phyloP scores from a whole-genome alignment of 2,797 vertebrate genomes.

The Paramormyrops hopkinsi region DNA sequence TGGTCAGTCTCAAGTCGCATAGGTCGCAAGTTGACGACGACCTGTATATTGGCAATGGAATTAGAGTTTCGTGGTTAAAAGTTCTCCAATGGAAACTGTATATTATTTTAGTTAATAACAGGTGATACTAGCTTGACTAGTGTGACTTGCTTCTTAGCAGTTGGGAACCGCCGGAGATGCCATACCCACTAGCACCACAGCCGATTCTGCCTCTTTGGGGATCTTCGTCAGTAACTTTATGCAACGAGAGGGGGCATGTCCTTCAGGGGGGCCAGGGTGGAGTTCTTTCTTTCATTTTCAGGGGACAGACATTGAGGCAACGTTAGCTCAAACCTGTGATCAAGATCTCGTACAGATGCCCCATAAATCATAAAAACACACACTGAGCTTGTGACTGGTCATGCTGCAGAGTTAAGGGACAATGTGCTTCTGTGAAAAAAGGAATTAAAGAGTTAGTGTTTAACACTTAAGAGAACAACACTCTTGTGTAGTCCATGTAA shows the following conservation, averaged over 20 bases:
- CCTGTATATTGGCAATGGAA: neutral
- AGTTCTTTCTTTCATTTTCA: slow-evolving; percentile 19
- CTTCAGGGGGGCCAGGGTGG: neutral
- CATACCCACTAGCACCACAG: slow-evolving; percentile 72
- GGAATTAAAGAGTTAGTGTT: neutral
- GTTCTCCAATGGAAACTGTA: neutral
- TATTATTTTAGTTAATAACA: neutral
- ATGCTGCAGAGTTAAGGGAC: neutral
- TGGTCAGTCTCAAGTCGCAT: neutral
- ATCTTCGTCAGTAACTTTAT: slow-evolving; percentile 73
- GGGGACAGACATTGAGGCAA: neutral
- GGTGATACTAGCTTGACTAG: neutral
- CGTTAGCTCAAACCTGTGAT: neutral
- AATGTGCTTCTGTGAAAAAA: neutral
- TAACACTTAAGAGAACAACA: neutral
- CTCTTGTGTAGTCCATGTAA: neutral
- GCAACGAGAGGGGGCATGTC: slow-evolving; percentile 44
- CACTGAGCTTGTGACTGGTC: neutral
- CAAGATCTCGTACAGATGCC: neutral
- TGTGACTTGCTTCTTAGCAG: neutral
- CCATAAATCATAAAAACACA: neutral
- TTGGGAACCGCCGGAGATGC: neutral
- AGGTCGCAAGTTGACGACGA: neutral
- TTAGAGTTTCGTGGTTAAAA: neutral
- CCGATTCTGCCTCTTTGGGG: slow-evolving; percentile 70